These are phyloP conservation scores for Silurus aristotelis DNA, from an alignment of 2,797 vertebrate genomes.

Conservation along the genomic window DNA sequence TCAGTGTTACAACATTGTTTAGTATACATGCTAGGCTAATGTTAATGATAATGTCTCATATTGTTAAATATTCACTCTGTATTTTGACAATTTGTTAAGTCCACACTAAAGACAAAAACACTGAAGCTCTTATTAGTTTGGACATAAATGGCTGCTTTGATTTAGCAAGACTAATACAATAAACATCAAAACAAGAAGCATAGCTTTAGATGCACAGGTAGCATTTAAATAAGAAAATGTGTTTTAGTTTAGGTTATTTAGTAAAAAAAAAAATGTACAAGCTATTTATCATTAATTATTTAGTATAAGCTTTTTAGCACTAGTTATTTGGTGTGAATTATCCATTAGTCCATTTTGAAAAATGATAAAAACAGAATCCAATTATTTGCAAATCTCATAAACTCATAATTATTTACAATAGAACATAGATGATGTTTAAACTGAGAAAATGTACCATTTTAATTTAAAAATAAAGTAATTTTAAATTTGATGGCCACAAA, in stretches of 20 bases:
- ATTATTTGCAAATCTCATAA: too few species aligned
- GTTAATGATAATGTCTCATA: not conserved
- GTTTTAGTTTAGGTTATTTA: not conserved
- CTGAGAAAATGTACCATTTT: too few species aligned
- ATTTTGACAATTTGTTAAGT: not conserved
- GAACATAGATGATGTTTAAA: too few species aligned
- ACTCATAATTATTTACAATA: too few species aligned
- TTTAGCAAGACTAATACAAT: not conserved
- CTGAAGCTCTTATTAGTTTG: not conserved
- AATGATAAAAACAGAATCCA: too few species aligned
- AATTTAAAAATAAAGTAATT: too few species aligned
- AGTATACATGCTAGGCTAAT: not conserved
- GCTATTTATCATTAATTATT: too few species aligned
- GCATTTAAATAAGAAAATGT: not conserved
- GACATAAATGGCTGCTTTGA: not conserved
- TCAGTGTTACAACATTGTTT: not conserved
- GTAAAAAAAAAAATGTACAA: too few species aligned
- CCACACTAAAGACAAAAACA: not conserved
- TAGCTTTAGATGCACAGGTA: not conserved
- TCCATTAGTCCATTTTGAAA: too few species aligned
- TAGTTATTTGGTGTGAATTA: too few species aligned
- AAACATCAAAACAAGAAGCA: not conserved
- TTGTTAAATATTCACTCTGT: not conserved
- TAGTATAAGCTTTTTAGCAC: not conserved
- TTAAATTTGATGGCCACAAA: too few species aligned